These are phyloP conservation scores for Phymanthus crucifer DNA, from an alignment of 92 coral and sea anemone species.

Conservation along the genomic window DNA sequence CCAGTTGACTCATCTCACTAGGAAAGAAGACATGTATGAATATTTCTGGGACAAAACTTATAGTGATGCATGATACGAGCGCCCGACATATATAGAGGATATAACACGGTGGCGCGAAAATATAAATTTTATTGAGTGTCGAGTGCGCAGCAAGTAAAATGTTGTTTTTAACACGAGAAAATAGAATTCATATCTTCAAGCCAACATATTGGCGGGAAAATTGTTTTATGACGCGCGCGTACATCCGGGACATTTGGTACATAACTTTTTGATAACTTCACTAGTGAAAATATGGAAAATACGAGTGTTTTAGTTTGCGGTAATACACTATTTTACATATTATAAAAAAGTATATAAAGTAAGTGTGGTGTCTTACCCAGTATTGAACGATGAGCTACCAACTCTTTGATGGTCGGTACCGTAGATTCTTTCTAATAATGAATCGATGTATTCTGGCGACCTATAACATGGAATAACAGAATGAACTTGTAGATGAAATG, in stretches of 20 bases:
- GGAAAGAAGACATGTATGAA: neutral
- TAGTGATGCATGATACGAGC: neutral
- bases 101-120: neutral
- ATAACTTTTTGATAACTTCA: too few species aligned
- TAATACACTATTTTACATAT: too few species aligned
- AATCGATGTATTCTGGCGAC: constrained; percentile 63
- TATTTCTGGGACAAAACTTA: neutral
- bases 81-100: too few species aligned
- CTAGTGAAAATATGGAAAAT: too few species aligned
- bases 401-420: constrained; percentile 38
- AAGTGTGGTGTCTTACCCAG: neutral
- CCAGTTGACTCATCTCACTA: constrained; percentile 42
- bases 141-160: too few species aligned
- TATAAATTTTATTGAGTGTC: too few species aligned
- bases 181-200: too few species aligned
- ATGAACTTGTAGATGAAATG: neutral
- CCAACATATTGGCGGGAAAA: too few species aligned
- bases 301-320: too few species aligned
- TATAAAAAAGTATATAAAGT: neutral
- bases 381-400: neutral
- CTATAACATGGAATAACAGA: constrained; percentile 19
- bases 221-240: too few species aligned
- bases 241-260: too few species aligned
- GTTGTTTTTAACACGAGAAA: too few species aligned
- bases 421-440: constrained; percentile 59